Evolutionary conservation across 2,888 invertebrate genomes (phyloP), one percentile per base, ranked within the genome.

Genomic region (Malachius bipustulatus): DNA sequence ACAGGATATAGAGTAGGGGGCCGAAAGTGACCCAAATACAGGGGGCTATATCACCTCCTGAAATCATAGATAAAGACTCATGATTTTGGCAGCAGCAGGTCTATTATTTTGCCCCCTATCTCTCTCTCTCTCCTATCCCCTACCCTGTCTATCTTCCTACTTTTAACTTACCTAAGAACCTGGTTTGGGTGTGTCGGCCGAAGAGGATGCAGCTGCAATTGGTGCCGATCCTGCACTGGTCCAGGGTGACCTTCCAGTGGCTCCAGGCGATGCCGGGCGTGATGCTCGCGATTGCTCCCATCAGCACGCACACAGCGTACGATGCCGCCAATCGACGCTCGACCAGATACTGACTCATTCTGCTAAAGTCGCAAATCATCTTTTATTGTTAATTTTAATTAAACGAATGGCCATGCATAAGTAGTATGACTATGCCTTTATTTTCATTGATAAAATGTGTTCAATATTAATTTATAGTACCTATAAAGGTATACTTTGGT

Each of bases 151-250:
- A 19, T n/a, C 24, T 19, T 19, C 24, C 24, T 19, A 8, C 6
- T n/a, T 19, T 19, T 19, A 19, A 19, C 24, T 19, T 19, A 59
- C 63, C 63, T 42, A 59, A 70, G 48, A 79, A 80, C 47, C 69
- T 69, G 27, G 68, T 70, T 34, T 63, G 69, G 10, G 75, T 73
- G 47, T 71, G 70, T 35, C 69, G 60, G 2, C 75, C 77, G 53
- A 73, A 75, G 26, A 80, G 62, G 47, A 77, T 75, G 48, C 80
- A 80, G 27, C 78, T 79, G 49, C 79, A 80, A 49, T 75, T 77
- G 3, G 69, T 69, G 46, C 75, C 73, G 30, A 67, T 65, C 1
- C 70, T 67, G 46, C 79, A 79, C 30, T 73, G 71, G 48, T 79
- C 77, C 2, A 80, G 59, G 0, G 77, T 78, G 11, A 67, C 64